phyloP scores from a whole-genome alignment of 2,797 vertebrate species.

The Tragelaphus oryx region DNA sequence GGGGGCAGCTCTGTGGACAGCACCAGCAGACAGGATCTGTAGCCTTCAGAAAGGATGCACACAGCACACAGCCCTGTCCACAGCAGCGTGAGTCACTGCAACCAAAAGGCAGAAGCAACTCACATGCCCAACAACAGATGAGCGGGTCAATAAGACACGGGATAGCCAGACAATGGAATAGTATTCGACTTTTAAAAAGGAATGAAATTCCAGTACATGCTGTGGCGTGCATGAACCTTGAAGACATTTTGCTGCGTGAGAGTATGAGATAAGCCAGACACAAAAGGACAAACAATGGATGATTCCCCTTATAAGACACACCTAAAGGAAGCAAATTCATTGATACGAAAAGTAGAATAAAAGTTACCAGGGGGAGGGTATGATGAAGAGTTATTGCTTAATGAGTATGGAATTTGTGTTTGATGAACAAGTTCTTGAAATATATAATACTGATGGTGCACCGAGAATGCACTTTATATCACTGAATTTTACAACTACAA shows the following conservation, averaged over 20 bases:
- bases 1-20: neutral
- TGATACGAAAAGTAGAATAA: neutral
- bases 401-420: neutral
- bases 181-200: neutral
- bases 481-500: neutral
- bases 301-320: neutral
- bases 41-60: neutral
- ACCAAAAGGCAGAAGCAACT: neutral
- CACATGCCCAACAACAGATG: neutral
- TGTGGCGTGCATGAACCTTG: neutral
- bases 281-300: neutral
- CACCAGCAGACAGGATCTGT: neutral
- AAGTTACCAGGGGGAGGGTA: neutral
- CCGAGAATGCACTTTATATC: neutral
- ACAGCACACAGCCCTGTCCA: neutral
- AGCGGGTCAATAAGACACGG: neutral
- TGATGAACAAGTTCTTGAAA: neutral
- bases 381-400: neutral
- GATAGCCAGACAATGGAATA: neutral
- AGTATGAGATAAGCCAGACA: neutral
- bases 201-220: neutral
- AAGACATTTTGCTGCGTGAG: neutral
- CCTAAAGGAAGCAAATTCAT: neutral
- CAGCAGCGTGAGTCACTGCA: neutral
- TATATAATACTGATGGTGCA: neutral